Conservation (phyloP, 2,113 vertebrate genomes). For the Spermophilus dauricus region DNA sequence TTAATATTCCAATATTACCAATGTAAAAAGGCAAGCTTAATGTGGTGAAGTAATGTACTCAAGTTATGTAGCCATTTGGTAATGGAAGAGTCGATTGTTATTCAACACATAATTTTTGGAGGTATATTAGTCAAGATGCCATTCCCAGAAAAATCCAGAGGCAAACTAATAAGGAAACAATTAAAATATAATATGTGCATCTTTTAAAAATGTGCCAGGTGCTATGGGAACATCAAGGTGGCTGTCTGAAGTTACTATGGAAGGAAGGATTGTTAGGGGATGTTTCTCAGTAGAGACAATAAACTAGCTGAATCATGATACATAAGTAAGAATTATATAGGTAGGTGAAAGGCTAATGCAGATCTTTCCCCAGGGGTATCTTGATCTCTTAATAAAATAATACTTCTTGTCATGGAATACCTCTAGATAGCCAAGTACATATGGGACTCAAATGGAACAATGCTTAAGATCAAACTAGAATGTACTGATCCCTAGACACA, state of each 20-base stretch:
- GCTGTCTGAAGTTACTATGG: background rate
- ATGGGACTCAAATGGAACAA: background rate
- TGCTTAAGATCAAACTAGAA: background rate
- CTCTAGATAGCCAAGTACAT: background rate
- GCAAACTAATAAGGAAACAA: background rate
- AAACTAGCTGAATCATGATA: background rate
- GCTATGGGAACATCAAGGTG: background rate
- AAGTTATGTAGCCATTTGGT: background rate
- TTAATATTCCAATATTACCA: conserved; percentile 11
- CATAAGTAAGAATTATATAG: background rate
- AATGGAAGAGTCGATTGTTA: background rate
- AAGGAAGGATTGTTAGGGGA: background rate
- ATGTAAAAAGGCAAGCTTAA: background rate
- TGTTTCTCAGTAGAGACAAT: background rate
- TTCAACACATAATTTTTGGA: background rate
- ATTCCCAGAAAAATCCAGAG: background rate
- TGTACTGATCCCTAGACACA: background rate
- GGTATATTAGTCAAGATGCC: background rate
- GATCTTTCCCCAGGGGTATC: background rate
- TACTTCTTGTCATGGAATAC: background rate
- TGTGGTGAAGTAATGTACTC: background rate
- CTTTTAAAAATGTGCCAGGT: background rate
- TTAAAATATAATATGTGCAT: background rate
- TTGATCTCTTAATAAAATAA: background rate
- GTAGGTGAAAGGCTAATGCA: background rate